These are phyloP conservation scores for Suncus etruscus DNA, from an alignment of 2,113 vertebrate species.

Conservation along the genomic window DNA sequence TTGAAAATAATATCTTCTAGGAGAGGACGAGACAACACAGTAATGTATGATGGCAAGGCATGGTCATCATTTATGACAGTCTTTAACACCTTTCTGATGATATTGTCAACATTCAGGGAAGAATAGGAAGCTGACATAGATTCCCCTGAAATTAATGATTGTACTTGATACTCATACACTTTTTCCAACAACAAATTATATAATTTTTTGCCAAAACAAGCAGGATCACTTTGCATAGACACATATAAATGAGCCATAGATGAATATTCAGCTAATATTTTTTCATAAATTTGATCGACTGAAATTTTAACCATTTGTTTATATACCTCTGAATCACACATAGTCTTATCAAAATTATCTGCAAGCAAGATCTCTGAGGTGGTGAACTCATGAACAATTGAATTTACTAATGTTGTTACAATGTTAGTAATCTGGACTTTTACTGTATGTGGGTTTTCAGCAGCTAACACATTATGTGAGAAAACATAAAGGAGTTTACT, in stretches of 20 bases:
- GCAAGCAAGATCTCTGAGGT: conserved; percentile 75
- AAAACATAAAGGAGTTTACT: conserved; percentile 76
- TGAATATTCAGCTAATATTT: conserved; percentile 71
- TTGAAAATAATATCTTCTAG: conserved; percentile 75
- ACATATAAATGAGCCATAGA: conserved; percentile 66
- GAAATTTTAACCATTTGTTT: conserved; percentile 73
- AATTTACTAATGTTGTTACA: conserved; percentile 73
- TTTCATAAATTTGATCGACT: conserved; percentile 71
- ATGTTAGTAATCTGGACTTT: conserved; percentile 54
- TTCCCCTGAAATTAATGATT: conserved; percentile 76
- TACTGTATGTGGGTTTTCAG: conserved; percentile 43
- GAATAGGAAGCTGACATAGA: conserved; percentile 64
- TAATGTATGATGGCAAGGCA: conserved; percentile 64
- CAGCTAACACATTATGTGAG: conserved; percentile 53
- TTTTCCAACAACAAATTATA: conserved; percentile 78
- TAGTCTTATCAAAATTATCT: conserved; percentile 56
- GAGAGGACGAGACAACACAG: conserved; percentile 70
- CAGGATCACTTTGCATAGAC: conserved; percentile 67
- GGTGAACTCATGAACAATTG: conserved; percentile 76
- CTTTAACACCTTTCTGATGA: conserved; percentile 74
- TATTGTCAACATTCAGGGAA: conserved; percentile 69
- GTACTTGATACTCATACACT: conserved; percentile 79
- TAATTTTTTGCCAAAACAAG: conserved; percentile 74
- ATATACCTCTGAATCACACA: conserved; percentile 58
- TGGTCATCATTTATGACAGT: conserved; percentile 46